A percentile compares a stretch with the other conserved stretches of the same genome.
Evolutionary conservation across 2,888 invertebrate species (phyloP).

Genomic region (Euproctis similis): DNA sequence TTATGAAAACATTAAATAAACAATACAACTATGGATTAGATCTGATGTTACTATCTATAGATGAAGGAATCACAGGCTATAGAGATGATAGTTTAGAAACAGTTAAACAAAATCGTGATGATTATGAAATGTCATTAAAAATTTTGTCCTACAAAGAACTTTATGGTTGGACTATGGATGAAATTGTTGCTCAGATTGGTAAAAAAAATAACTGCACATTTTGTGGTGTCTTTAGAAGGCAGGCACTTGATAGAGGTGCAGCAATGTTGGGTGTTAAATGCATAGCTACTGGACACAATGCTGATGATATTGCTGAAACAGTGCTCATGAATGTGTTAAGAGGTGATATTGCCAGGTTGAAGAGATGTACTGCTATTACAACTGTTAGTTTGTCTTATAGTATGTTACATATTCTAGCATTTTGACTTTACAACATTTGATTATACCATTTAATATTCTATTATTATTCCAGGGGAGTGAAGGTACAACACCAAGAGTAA

Average conservation of each 20-base stretch:
- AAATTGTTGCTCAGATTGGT: constrained; percentile 90
- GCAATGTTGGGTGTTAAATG: constrained; percentile 90
- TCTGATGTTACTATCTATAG: constrained; percentile 93
- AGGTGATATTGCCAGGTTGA: constrained; percentile 95
- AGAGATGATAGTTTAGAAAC: constrained; percentile 97
- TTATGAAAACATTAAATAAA: constrained; percentile 93
- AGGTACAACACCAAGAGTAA: constrained; percentile 91
- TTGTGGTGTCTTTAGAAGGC: constrained; percentile 95
- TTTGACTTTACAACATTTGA: too few relatives aligned
- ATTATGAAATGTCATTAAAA: constrained; percentile 94
- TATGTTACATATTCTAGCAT: too few relatives aligned
- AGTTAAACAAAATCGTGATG: constrained; percentile 94
- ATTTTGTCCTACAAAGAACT: constrained; percentile 97
- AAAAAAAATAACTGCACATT: constrained; percentile 98
- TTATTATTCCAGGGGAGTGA: constrained; percentile 83
- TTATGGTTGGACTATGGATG: constrained; percentile 99
- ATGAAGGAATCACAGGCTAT: constrained; percentile 98
- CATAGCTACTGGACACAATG: constrained; percentile 97
- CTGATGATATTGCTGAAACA: constrained; percentile 99
- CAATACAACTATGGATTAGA: constrained; percentile 93
- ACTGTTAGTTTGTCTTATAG: constrained; percentile 87
- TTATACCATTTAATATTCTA: too few relatives aligned
- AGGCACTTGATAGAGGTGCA: constrained; percentile 97
- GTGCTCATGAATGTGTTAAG: constrained; percentile 97
- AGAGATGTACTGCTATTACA: constrained; percentile 91